Percentiles rank a stretch among this genome's conserved stretches.
phyloP scores from a whole-genome alignment of 2,888 invertebrate genomes.

The Linnaemya vulpina region DNA sequence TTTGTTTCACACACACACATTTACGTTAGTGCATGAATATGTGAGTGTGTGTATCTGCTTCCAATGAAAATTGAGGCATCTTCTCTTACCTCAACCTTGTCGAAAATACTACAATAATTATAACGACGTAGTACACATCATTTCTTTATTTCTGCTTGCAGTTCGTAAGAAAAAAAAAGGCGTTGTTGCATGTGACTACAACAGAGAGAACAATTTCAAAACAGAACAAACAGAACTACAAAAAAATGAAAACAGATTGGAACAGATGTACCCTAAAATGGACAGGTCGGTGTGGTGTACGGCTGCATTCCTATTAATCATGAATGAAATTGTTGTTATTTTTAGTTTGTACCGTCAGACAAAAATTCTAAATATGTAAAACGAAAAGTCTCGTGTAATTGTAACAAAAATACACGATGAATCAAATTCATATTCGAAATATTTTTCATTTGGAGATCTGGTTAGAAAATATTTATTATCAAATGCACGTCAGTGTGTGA shows the following conservation, averaged over 20 bases:
- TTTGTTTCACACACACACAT: neutral
- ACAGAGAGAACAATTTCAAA: slow-evolving; percentile 15
- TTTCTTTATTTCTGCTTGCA: neutral
- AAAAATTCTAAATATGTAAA: neutral
- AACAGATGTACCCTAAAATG: slow-evolving; percentile 42
- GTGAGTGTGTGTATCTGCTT: neutral
- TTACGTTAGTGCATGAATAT: slow-evolving; percentile 2
- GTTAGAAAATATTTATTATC: slow-evolving; percentile 36
- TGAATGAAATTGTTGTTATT: slow-evolving; percentile 49
- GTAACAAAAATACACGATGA: slow-evolving; percentile 3
- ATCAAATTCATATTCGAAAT: slow-evolving; percentile 25
- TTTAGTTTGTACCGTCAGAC: neutral
- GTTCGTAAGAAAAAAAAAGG: slow-evolving; percentile 10
- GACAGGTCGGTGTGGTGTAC: slow-evolving; percentile 17
- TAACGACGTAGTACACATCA: slow-evolving; percentile 48
- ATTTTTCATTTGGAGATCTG: slow-evolving; percentile 35
- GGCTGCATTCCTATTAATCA: slow-evolving; percentile 9
- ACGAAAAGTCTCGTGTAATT: slow-evolving; percentile 1
- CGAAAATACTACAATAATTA: slow-evolving; percentile 32
- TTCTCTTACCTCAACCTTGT: slow-evolving; percentile 30
- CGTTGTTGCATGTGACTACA: slow-evolving; percentile 51
- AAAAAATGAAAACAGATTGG: slow-evolving; percentile 34
- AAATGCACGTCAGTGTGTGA: neutral
- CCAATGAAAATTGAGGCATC: slow-evolving; percentile 25
- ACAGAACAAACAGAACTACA: slow-evolving; percentile 15